Conservation (phyloP, 2,888 invertebrate genomes). For the Odontomyia ornata region DNA sequence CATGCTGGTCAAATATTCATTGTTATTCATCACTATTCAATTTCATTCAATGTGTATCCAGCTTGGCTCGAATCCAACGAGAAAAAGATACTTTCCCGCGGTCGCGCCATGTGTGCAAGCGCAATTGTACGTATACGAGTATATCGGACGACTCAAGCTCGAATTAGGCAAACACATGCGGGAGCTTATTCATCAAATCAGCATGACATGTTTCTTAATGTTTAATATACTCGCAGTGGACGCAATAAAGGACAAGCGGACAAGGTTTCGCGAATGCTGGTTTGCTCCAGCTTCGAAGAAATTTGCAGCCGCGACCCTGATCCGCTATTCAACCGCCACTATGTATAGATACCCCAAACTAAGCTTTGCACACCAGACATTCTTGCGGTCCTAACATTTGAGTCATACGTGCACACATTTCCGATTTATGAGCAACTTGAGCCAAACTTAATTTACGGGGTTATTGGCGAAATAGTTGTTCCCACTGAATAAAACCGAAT, state of each 20-base stretch:
- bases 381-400: background rate
- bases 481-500: background rate
- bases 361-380: background rate
- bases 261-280: background rate
- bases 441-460: background rate
- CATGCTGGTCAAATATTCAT: constrained; percentile 10
- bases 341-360: too few relatives aligned
- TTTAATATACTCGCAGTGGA: background rate
- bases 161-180: constrained; percentile 7
- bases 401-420: constrained; percentile 11
- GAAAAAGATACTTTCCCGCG: constrained; percentile 1
- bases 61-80: background rate
- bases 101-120: background rate
- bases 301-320: too few relatives aligned
- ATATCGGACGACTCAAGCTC: background rate
- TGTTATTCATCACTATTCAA: background rate
- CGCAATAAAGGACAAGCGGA: background rate
- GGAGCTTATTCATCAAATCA: constrained; percentile 6
- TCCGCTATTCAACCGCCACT: too few relatives aligned
- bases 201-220: background rate
- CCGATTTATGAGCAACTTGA: background rate
- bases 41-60: background rate
- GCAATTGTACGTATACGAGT: too few relatives aligned
- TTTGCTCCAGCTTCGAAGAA: background rate
- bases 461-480: background rate